phyloP scores from a whole-genome alignment of 2,888 invertebrate genomes.

The Argyra leucocephala region DNA sequence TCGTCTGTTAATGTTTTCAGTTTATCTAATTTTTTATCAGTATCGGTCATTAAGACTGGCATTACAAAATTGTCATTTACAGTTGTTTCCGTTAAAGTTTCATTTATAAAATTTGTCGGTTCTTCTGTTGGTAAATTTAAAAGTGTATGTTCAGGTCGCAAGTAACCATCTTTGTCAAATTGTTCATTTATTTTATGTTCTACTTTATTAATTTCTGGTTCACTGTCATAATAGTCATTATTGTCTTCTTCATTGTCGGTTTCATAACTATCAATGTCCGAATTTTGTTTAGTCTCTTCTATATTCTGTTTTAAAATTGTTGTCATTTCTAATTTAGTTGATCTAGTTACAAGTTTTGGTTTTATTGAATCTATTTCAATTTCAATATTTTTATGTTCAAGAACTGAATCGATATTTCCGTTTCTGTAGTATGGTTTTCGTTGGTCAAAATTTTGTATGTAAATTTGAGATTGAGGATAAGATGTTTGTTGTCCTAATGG shows the following conservation, averaged over 20 bases:
- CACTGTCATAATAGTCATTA: slow-evolving; percentile 25
- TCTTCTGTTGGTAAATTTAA: slow-evolving; percentile 19
- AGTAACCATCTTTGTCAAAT: slow-evolving; percentile 35
- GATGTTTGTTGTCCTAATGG: slow-evolving; percentile 15
- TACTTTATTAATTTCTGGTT: slow-evolving; percentile 13
- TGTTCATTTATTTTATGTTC: slow-evolving; percentile 22
- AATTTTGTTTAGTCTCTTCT: slow-evolving; percentile 25
- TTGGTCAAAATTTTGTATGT: slow-evolving; percentile 21
- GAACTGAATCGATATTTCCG: background rate
- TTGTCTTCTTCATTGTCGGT: slow-evolving; percentile 26
- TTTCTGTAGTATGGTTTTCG: background rate
- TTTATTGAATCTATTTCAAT: background rate
- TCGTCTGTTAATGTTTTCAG: no score
- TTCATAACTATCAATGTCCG: slow-evolving; percentile 22
- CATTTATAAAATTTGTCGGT: background rate
- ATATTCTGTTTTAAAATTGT: slow-evolving; percentile 31
- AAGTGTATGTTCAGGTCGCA: slow-evolving; percentile 35
- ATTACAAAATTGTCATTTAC: slow-evolving; percentile 10
- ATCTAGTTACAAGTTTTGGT: slow-evolving; percentile 8
- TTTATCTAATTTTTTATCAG: background rate
- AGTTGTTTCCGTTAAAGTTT: background rate
- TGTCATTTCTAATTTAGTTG: slow-evolving; percentile 27
- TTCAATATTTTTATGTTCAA: background rate
- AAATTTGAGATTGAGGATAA: slow-evolving; percentile 20
- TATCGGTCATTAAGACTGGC: background rate